These are phyloP conservation scores for Patiria pectinifera DNA, from an alignment of 53 echinoderm and acorn worm genomes.

Conservation along the genomic window DNA sequence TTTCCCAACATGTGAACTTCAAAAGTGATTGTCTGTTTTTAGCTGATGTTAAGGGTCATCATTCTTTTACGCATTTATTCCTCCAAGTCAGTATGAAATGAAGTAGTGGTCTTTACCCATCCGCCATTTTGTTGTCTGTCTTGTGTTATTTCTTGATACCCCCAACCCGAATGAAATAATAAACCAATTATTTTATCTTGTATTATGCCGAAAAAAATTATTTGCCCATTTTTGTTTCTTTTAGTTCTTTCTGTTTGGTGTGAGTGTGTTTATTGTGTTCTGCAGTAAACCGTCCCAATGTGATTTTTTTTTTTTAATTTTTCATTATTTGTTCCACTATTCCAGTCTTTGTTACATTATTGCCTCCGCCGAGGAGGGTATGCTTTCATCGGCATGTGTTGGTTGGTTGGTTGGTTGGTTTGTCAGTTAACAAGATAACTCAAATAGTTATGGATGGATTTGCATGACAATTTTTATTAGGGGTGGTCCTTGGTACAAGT, in stretches of 20 bases:
- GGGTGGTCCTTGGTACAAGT: too few species aligned
- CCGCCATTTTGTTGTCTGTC: not conserved
- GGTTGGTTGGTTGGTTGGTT: too few species aligned
- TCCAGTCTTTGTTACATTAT: too few species aligned
- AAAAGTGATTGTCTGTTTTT: not conserved
- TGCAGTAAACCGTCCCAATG: not conserved
- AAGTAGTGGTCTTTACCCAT: not conserved
- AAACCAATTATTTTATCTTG: conserved; percentile 20
- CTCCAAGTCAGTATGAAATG: not conserved
- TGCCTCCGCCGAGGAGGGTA: too few species aligned
- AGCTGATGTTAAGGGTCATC: not conserved
- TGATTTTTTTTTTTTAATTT: too few species aligned
- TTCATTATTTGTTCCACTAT: too few species aligned
- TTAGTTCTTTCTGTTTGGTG: not conserved
- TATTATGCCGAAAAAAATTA: not conserved
- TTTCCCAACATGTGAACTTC: not conserved
- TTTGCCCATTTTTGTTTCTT: not conserved
- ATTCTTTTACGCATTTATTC: not conserved
- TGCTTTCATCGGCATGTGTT: too few species aligned
- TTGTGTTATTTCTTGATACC: not conserved
- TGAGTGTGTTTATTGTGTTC: not conserved
- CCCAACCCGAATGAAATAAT: conserved; percentile 31
- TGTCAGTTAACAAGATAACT: too few species aligned
- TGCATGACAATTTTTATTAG: too few species aligned
- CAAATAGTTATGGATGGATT: too few species aligned